A percentile compares a stretch with the other conserved stretches of the same genome.
These are phyloP conservation scores for Phalacrocorax brasilianus DNA, from an alignment of 2,113 vertebrate species.

Conservation along the genomic window DNA sequence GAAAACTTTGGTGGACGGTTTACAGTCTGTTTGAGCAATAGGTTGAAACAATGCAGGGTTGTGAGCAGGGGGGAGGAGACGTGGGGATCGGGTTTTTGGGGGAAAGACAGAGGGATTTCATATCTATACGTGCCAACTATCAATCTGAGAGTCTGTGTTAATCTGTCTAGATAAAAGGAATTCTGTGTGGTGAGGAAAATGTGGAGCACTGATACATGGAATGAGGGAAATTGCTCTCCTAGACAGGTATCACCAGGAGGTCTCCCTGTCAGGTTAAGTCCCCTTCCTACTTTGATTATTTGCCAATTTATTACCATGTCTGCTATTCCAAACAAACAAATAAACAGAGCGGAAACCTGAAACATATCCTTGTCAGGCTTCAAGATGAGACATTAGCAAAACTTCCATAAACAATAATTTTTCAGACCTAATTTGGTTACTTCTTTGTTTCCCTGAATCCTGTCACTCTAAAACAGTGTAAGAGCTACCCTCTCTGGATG, in stretches of 20 bases:
- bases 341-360: neutral
- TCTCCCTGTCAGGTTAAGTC: neutral
- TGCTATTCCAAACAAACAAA: neutral
- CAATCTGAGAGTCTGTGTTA: neutral
- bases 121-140: neutral
- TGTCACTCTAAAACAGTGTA: neutral
- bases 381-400: neutral
- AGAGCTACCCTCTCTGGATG: neutral
- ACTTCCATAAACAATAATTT: neutral
- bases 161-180: neutral
- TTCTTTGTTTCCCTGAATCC: neutral
- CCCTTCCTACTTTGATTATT: neutral
- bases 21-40: neutral
- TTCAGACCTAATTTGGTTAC: neutral
- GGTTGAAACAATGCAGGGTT: neutral
- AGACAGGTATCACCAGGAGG: neutral
- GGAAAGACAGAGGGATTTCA: neutral
- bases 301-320: neutral
- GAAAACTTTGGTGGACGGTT: conserved; percentile 25
- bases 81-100: neutral
- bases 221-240: neutral
- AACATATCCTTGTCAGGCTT: neutral
- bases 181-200: neutral
- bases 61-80: neutral
- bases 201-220: neutral